phyloP scores from a whole-genome alignment of 2,797 vertebrate species.

The Fistularia tabacaria region DNA sequence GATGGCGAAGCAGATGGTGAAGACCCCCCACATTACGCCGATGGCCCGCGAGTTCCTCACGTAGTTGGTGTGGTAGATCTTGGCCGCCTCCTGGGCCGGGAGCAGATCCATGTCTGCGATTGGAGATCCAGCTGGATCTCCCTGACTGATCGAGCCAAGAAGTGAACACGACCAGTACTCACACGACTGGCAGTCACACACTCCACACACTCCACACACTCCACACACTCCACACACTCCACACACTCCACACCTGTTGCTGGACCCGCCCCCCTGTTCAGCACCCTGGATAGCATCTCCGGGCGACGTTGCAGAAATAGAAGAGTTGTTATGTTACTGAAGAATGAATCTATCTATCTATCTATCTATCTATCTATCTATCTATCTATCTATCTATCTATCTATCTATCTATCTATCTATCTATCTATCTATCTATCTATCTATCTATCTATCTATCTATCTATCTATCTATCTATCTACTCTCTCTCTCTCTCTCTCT shows the following conservation, averaged over 20 bases:
- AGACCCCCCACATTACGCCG: conserved; percentile 93
- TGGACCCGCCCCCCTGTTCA: conserved; percentile 23
- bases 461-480: too few species aligned
- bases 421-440: too few species aligned
- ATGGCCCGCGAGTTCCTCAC: conserved; percentile 92
- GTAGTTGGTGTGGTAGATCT: conserved; percentile 98
- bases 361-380: too few species aligned
- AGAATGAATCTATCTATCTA: not conserved
- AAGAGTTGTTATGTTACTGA: not conserved
- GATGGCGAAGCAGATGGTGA: conserved; percentile 91
- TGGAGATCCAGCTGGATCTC: too few species aligned
- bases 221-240: too few species aligned
- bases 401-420: too few species aligned
- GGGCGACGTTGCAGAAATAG: conserved; percentile 20
- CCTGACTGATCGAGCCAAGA: too few species aligned
- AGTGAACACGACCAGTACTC: not conserved
- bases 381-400: too few species aligned
- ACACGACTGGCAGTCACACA: not conserved
- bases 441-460: too few species aligned
- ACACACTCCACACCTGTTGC: not conserved
- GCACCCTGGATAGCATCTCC: conserved; percentile 55
- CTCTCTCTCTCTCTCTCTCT: too few species aligned
- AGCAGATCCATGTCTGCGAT: conserved; percentile 76
- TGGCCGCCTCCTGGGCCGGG: conserved; percentile 91
- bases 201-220: too few species aligned